Percentiles rank a stretch among this genome's conserved stretches.
Evolutionary conservation across 2,113 vertebrate genomes (phyloP).

Genomic region (Ictalurus furcatus): DNA sequence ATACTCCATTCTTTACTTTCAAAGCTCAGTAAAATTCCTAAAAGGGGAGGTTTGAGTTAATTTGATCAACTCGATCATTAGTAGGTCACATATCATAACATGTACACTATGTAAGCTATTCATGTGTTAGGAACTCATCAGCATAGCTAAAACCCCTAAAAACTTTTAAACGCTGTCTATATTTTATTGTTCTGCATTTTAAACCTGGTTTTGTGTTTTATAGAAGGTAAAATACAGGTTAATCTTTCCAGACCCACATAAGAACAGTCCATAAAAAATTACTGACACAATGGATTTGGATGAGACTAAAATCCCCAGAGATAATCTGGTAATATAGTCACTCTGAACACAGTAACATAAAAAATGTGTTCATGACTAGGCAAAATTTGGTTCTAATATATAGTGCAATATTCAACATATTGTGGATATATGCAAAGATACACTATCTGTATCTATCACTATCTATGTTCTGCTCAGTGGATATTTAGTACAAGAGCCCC

Average conservation of each 20-base stretch:
- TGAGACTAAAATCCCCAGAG: not conserved
- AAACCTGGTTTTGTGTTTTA: not conserved
- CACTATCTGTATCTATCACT: not conserved
- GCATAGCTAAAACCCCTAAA: not conserved
- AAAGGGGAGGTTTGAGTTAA: not conserved
- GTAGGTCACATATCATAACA: not conserved
- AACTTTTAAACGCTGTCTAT: not conserved
- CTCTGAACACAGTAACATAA: not conserved
- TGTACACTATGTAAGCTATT: not conserved
- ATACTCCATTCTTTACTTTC: not conserved
- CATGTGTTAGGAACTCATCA: not conserved
- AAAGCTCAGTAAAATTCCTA: not conserved
- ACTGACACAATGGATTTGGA: not conserved
- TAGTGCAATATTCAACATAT: not conserved
- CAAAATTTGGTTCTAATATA: not conserved
- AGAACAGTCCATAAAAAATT: not conserved
- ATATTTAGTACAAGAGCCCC: not conserved
- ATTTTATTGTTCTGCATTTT: not conserved
- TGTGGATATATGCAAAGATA: not conserved
- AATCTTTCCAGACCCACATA: not conserved
- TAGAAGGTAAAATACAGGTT: not conserved
- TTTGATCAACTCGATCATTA: not conserved
- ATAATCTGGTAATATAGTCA: not conserved
- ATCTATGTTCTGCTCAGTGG: not conserved
- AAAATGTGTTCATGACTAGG: not conserved